A percentile compares a stretch with the other conserved stretches of the same genome.
Evolutionary conservation across 2,113 vertebrate genomes (phyloP).

Genomic region (Spermophilus dauricus): DNA sequence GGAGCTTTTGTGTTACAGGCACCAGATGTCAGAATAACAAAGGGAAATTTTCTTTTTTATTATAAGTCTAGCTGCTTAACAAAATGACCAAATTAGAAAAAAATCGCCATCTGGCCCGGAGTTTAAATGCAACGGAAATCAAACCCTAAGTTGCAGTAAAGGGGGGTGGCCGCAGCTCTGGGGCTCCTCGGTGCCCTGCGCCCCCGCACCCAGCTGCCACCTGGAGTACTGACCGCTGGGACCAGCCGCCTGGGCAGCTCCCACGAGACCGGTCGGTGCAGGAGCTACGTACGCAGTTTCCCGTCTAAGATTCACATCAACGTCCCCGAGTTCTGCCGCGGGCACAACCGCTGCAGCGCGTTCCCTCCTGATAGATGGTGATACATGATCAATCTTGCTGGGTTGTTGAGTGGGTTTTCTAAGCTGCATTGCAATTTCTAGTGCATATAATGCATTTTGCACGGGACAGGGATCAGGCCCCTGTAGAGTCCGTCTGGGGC

Average conservation of each 20-base stretch:
- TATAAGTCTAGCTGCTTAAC: background rate
- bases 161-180: background rate
- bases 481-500: background rate
- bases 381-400: too few relatives aligned
- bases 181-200: background rate
- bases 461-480: background rate
- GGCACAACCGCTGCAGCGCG: background rate
- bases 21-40: background rate
- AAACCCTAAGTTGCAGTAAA: background rate
- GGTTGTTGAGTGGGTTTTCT: too few relatives aligned
- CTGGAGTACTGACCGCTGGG: background rate
- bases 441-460: too few relatives aligned
- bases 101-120: background rate
- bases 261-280: too few relatives aligned
- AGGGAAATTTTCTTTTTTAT: background rate
- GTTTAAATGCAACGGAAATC: background rate
- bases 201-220: background rate
- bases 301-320: background rate
- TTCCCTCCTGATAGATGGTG: too few relatives aligned
- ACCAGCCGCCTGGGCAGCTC: background rate
- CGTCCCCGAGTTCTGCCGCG: background rate
- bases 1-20: background rate
- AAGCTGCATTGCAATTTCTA: too few relatives aligned
- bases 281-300: too few relatives aligned
- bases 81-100: slow-evolving; percentile 44